Conservation (phyloP, 2,113 vertebrate species). For the Columba janthina region DNA sequence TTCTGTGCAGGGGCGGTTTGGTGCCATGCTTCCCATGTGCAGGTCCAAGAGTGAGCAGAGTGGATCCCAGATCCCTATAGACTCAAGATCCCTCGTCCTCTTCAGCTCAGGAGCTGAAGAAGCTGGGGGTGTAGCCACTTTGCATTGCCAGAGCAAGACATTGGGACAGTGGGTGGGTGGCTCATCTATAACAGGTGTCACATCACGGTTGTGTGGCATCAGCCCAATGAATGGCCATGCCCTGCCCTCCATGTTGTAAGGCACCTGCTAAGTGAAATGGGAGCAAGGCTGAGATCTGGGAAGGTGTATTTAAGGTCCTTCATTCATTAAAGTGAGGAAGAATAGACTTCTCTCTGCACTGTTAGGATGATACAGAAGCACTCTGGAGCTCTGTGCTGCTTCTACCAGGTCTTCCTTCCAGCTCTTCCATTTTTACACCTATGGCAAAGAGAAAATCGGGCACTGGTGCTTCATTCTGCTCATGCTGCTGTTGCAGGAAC, state of each 20-base stretch:
- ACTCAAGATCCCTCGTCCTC: not conserved
- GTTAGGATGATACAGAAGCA: not conserved
- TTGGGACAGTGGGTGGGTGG: not conserved
- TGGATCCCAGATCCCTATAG: not conserved
- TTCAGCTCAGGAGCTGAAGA: not conserved
- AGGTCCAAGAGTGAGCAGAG: not conserved
- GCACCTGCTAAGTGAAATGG: not conserved
- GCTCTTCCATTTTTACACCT: not conserved
- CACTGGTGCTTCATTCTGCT: not conserved
- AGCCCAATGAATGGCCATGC: not conserved
- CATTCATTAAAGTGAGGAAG: not conserved
- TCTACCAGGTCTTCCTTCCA: not conserved
- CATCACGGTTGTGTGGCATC: accelerated
- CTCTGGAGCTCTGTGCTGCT: not conserved
- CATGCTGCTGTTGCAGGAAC: not conserved
- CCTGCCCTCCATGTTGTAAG: not conserved
- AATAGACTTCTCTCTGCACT: not conserved
- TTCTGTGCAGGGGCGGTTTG: not conserved
- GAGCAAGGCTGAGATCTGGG: not conserved
- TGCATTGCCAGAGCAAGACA: not conserved
- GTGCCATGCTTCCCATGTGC: not conserved
- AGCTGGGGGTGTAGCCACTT: not conserved
- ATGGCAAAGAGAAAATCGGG: not conserved
- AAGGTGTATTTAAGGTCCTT: not conserved
- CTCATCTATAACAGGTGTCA: not conserved